phyloP scores from a whole-genome alignment of 2,888 invertebrate species.

The Boloria euphrosyne region DNA sequence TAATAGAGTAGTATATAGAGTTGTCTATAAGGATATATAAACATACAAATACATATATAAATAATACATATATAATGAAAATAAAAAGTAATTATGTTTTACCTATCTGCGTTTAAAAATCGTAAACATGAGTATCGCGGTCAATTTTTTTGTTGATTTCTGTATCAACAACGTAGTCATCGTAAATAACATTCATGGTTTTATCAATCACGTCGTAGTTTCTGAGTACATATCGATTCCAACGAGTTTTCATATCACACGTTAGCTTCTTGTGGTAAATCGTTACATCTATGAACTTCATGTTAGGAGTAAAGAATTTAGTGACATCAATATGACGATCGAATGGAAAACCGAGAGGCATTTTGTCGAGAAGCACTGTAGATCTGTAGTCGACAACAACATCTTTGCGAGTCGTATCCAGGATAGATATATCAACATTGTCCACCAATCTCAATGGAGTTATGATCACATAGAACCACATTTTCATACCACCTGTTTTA shows the following conservation, averaged over 20 bases:
- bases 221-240: conserved; percentile 62
- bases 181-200: conserved; percentile 51
- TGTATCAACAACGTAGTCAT: conserved; percentile 55
- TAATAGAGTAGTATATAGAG: not conserved
- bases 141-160: conserved; percentile 48
- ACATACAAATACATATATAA: conserved; percentile 3
- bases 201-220: conserved; percentile 58
- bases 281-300: conserved; percentile 84
- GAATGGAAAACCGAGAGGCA: conserved; percentile 88
- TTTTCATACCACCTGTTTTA: conserved; percentile 83
- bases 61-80: not conserved
- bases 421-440: conserved; percentile 58
- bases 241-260: conserved; percentile 70
- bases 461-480: conserved; percentile 84
- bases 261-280: conserved; percentile 83
- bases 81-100: conserved; percentile 1
- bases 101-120: conserved; percentile 25
- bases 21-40: not conserved
- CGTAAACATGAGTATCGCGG: conserved; percentile 33
- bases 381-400: conserved; percentile 62
- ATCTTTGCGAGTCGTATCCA: conserved; percentile 74
- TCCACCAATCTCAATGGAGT: conserved; percentile 76
- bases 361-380: conserved; percentile 79
- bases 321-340: conserved; percentile 84
- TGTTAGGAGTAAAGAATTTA: conserved; percentile 85